Evolutionary conservation across 2,113 vertebrate species (phyloP).

Genomic region (Neogale vison): DNA sequence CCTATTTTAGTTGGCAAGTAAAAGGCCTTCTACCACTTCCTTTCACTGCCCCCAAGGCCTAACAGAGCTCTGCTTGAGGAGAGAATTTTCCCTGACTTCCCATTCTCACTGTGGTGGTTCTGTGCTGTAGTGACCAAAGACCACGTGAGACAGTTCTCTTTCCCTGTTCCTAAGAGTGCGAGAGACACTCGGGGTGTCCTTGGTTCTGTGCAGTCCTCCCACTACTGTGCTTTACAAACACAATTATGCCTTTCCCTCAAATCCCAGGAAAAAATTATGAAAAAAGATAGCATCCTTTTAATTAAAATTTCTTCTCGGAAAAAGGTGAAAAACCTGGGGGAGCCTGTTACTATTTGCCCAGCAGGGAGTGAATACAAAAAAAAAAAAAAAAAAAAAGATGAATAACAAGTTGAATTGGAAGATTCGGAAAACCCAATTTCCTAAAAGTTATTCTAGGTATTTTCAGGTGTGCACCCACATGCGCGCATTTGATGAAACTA

Average conservation of each 20-base stretch:
- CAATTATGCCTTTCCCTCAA: background rate
- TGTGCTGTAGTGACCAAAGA: background rate
- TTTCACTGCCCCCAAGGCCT: background rate
- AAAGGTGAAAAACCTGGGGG: background rate
- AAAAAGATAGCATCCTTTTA: background rate
- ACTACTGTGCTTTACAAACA: background rate
- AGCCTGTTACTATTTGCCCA: background rate
- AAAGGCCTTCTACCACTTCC: constrained; percentile 12
- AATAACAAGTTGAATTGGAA: background rate
- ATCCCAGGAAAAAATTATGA: background rate
- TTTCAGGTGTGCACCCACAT: background rate
- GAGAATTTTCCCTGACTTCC: background rate
- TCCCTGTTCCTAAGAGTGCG: background rate
- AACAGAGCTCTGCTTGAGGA: constrained; percentile 19
- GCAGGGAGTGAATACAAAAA: background rate
- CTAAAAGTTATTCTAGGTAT: background rate
- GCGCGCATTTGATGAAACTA: background rate
- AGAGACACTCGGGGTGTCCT: background rate
- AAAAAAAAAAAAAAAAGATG: background rate
- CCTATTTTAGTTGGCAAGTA: constrained; percentile 14
- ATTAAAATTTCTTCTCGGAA: background rate
- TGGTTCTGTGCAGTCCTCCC: background rate
- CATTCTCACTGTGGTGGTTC: background rate
- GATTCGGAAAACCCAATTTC: background rate
- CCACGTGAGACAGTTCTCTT: background rate